A percentile compares a stretch with the other conserved stretches of the same genome.
These are phyloP conservation scores for Ibidorhyncha struthersii DNA, from an alignment of 2,113 vertebrate genomes.

Conservation along the genomic window DNA sequence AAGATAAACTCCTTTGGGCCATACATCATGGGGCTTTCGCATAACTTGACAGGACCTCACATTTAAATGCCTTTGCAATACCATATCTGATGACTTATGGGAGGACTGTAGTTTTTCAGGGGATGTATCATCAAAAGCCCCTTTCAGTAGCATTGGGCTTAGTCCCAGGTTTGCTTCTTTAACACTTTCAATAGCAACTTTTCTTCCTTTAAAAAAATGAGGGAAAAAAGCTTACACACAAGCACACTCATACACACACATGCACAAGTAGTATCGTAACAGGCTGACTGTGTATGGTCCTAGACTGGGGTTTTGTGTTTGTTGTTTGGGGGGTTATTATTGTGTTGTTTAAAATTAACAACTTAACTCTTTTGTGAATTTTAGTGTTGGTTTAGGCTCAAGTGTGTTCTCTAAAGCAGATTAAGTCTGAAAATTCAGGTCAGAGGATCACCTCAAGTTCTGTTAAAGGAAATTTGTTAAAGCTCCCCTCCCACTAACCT, in stretches of 20 bases:
- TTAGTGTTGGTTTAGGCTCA: not conserved
- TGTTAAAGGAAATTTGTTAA: slow-evolving; percentile 68
- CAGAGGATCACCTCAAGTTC: slow-evolving; percentile 68
- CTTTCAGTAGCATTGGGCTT: slow-evolving; percentile 76
- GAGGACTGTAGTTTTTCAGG: slow-evolving; percentile 66
- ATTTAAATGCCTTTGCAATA: slow-evolving; percentile 78
- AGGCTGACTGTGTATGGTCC: not conserved
- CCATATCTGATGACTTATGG: slow-evolving; percentile 74
- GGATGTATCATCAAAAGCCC: slow-evolving; percentile 71
- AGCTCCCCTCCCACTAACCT: slow-evolving; percentile 67
- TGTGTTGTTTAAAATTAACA: slow-evolving; percentile 22
- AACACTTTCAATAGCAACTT: slow-evolving; percentile 64
- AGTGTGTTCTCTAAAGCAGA: slow-evolving; percentile 45
- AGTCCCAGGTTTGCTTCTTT: slow-evolving; percentile 68
- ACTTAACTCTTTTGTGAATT: slow-evolving; percentile 20
- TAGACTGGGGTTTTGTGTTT: not conserved
- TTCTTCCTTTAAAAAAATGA: not conserved
- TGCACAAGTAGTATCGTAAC: not conserved
- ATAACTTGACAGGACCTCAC: slow-evolving; percentile 82
- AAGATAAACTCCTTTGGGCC: slow-evolving; percentile 89
- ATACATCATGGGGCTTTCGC: slow-evolving; percentile 85
- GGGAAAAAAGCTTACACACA: not conserved
- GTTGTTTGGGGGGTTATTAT: not conserved
- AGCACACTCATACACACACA: not conserved
- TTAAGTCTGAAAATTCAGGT: slow-evolving; percentile 66